A percentile compares a stretch with the other conserved stretches of the same genome.
Conservation (phyloP, 2,888 invertebrate genomes). For the Trichopria drosophilae region DNA sequence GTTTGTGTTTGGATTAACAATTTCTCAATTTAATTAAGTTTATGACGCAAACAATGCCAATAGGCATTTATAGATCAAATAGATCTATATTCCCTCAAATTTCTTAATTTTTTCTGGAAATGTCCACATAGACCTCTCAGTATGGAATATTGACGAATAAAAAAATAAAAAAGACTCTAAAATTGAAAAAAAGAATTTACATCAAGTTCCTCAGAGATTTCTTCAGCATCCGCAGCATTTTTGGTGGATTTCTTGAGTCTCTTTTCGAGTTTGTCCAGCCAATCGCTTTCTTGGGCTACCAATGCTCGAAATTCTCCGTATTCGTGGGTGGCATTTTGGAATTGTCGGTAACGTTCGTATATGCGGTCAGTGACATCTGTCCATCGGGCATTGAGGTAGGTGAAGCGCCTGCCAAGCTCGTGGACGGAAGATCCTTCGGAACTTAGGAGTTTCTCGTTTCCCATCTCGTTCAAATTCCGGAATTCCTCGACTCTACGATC, state of each 20-base stretch:
- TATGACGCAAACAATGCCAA: no score
- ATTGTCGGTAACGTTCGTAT: conserved; percentile 67
- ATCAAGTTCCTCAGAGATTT: conserved; percentile 87
- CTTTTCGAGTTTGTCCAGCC: conserved; percentile 79
- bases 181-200: conserved; percentile 60
- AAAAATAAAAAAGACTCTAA: conserved; percentile 17
- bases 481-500: conserved; percentile 71
- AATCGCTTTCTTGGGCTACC: conserved; percentile 77
- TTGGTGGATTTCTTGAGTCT: conserved; percentile 72
- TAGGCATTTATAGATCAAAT: conserved; percentile 5
- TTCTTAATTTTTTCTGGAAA: no score
- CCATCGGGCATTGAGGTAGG: conserved; percentile 74
- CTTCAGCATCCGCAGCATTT: conserved; percentile 84
- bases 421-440: conserved; percentile 63
- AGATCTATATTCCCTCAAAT: no score
- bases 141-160: no score
- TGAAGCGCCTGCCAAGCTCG: conserved; percentile 68
- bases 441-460: conserved; percentile 67
- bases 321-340: conserved; percentile 76
- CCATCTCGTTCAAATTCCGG: conserved; percentile 71
- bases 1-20: no score
- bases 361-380: conserved; percentile 70
- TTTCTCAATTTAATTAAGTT: no score
- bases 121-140: no score
- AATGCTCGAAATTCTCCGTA: conserved; percentile 78